Evolutionary conservation across 2,113 vertebrate genomes (phyloP), one percentile per base, ranked within the genome.

Genomic region (Sphaerodactylus townsendi): DNA sequence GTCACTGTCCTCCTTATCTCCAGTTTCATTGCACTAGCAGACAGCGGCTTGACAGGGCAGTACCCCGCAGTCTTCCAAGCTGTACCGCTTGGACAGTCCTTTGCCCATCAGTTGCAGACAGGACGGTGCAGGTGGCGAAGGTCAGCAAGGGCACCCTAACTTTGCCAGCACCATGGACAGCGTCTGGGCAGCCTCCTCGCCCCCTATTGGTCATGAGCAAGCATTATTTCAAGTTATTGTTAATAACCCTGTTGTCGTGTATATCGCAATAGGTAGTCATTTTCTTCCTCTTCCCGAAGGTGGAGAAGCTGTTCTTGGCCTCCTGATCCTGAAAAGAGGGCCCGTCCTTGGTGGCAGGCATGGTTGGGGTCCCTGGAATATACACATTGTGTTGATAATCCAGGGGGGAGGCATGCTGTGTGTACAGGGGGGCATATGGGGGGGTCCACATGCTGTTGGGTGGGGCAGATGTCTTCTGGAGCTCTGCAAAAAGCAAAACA

Each of bases 341-440:
- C 0, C 74, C 94, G 0, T 97, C 97, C 86, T 97, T 96, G 90
- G 96, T 94, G 74, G 97, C 96, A 85, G 96, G 96, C 81, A 97
- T 95, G 1, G 96, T 97, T 0, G 97, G 97, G 1, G 97, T 98
- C 80, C 97, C 97, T 0, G 97, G 98, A 87, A 98, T 98, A 92
- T 98, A 98, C 53, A 98, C 96, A 0, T 98, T 98, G 94, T 98
- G 97, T 88, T 98, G 98, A 92, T 98, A 98, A 95, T 98, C 98
- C 6, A 96, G 95, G 2, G 97, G 95, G 25, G 96, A 94, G 3
- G 88, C 14, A n/a, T 96, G 96, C 0, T 94, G 87, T 0, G 94
- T 92, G 56, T 95, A 95, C 71, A 94, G 83, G 62, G 97, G 95
- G 73, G 96, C 97, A 88, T 97, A 97, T 9, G 95, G 96, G 13